Evolutionary conservation across 1,140 invertebrate genomes (phyloP).

Genomic region (Drosophila mojavensis): DNA sequence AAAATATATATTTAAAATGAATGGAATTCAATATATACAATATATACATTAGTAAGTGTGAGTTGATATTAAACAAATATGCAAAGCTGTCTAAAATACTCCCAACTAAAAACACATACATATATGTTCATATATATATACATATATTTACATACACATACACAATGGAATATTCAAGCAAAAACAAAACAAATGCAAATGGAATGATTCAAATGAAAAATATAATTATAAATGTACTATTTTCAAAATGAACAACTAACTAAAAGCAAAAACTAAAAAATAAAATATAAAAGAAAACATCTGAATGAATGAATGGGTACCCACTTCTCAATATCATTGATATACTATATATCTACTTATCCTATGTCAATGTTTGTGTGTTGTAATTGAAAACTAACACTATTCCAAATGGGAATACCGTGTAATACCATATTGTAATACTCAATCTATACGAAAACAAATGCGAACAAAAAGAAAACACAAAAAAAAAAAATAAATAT

Average conservation of each 20-base stretch:
- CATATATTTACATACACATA: background rate
- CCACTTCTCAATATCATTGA: background rate
- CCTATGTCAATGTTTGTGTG: conserved; percentile 1
- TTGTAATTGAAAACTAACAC: background rate
- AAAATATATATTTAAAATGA: background rate
- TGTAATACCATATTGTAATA: conserved; percentile 1
- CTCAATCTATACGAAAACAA: background rate
- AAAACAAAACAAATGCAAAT: background rate
- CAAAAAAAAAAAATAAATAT: background rate
- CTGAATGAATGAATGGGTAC: background rate
- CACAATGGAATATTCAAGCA: background rate
- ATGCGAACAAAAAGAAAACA: background rate
- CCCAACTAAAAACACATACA: background rate
- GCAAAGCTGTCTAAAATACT: background rate
- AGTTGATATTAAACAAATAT: conserved; percentile 4
- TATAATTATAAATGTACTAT: background rate
- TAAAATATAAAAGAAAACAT: background rate
- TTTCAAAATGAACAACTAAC: background rate
- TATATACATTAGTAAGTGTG: conserved; percentile 3
- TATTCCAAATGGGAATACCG: background rate
- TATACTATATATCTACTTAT: background rate
- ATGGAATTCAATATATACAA: conserved; percentile 1
- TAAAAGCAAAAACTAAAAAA: no score
- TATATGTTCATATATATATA: background rate
- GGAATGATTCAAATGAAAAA: background rate